Evolutionary conservation across 1,140 invertebrate species (phyloP), one percentile per base, ranked within the genome.

Genomic region (Vanessa atalanta): DNA sequence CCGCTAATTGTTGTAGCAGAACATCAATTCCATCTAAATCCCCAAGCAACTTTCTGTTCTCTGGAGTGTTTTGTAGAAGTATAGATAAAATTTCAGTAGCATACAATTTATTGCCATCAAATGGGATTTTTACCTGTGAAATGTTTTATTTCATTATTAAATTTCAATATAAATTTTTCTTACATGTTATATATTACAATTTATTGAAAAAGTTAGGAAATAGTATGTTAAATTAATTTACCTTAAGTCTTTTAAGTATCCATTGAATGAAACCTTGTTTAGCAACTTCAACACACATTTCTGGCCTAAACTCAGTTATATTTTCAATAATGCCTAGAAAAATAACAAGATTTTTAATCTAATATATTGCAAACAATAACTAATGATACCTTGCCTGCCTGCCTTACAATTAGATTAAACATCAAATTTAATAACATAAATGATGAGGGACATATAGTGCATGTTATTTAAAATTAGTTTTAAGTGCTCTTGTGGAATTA

Each of bases 71-170:
- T 94, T 99, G 99, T 31, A 99, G 92, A 12, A 99, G 92, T 90
- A 99, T 99, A 31, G 98, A 98, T 15, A 99, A 91, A 65, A 99
- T 97, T 95, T 99, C 99, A 92, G 97, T 98, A 14, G 96, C 96
- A 93, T 99, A 99, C 37, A 99, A 93, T 93, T 99, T 99, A 86
- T 99, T 99, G 0, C 95, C 95, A 94, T 99, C 98, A 94, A 99
- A 99, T 57, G 97, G 97, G 47, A 97, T 94, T 94, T 95, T 95
- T 68, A 95, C 77, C 93, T 93, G 78, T 65, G 88, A 87, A 63
- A 79, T 67, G 63, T 20, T 20, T 20, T 20, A 51, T 9, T 9
- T 9, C 9, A 9, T 43, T 5, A 43, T 9, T 43, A 0, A 43
- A 43, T 43, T 43, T 43, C 37, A 43, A 9, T 9, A 0, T 9